Evolutionary conservation across 2,797 vertebrate genomes (phyloP).

Genomic region (Hybognathus amarus): DNA sequence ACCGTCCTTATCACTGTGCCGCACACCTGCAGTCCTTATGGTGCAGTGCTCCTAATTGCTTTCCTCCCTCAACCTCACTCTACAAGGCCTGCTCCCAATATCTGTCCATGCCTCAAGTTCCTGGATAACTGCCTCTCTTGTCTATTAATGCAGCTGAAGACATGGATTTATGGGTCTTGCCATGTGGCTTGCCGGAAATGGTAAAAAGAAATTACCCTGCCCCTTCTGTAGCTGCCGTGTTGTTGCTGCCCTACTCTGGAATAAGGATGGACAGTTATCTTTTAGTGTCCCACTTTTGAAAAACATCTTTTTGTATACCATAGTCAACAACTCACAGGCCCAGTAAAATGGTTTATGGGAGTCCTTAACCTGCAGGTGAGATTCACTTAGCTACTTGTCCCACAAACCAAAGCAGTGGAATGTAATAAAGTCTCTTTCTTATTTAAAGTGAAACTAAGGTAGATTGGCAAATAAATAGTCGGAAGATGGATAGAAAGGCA

Average conservation of each 20-base stretch:
- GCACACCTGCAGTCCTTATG: constrained; percentile 83
- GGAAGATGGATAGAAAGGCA: constrained; percentile 52
- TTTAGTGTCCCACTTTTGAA: background rate
- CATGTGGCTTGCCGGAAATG: background rate
- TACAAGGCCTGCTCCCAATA: constrained; percentile 69
- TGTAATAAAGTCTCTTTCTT: background rate
- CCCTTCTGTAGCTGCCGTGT: constrained; percentile 13
- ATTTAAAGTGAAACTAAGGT: background rate
- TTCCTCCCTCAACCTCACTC: constrained; percentile 51
- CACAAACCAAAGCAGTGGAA: background rate
- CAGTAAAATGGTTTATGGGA: background rate
- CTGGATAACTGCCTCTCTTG: constrained; percentile 73
- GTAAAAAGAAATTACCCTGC: background rate
- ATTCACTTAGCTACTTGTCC: background rate
- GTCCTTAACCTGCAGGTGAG: background rate
- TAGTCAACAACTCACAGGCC: background rate
- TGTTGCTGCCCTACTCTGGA: background rate
- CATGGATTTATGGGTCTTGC: constrained; percentile 67
- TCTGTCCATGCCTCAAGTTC: constrained; percentile 83
- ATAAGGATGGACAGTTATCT: constrained; percentile 11
- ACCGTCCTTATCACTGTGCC: constrained; percentile 79
- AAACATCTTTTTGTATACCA: background rate
- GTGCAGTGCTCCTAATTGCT: constrained; percentile 83
- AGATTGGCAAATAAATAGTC: constrained; percentile 47
- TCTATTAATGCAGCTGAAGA: constrained; percentile 71